phyloP scores from a whole-genome alignment of 2,888 invertebrate genomes.

The Apamea crenata region DNA sequence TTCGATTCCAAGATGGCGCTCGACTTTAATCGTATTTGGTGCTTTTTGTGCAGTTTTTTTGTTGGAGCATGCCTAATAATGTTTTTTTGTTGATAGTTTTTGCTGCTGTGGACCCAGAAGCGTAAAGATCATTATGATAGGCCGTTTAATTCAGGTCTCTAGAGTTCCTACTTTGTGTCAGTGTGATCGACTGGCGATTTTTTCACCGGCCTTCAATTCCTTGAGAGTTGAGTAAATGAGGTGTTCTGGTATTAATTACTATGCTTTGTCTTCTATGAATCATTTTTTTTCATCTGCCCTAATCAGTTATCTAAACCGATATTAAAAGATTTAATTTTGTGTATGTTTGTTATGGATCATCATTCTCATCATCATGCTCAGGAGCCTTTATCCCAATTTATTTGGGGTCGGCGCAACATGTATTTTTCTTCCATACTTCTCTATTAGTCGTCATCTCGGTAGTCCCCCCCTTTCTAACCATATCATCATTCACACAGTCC shows the following conservation, averaged over 20 bases:
- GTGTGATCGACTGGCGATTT: constrained; percentile 10
- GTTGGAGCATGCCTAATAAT: constrained; percentile 40
- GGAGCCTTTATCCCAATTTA: too few species aligned
- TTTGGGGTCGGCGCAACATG: too few species aligned
- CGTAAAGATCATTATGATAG: constrained; percentile 48
- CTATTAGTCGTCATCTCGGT: too few species aligned
- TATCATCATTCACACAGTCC: too few species aligned
- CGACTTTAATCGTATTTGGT: constrained; percentile 74
- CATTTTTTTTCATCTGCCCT: background rate
- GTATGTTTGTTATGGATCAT: background rate
- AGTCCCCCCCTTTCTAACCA: too few species aligned
- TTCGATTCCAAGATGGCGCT: constrained; percentile 80
- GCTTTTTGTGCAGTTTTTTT: constrained; percentile 55
- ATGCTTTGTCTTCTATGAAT: background rate
- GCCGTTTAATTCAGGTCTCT: constrained; percentile 40
- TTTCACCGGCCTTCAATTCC: constrained; percentile 14
- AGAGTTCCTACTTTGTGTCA: constrained; percentile 36
- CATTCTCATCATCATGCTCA: too few species aligned
- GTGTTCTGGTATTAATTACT: background rate
- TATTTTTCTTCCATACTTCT: too few species aligned
- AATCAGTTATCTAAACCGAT: background rate
- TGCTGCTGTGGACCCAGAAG: constrained; percentile 48
- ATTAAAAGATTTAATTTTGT: background rate
- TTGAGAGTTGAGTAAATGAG: constrained; percentile 1
- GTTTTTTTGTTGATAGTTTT: constrained; percentile 49